These are phyloP conservation scores for Rhynchotus rufescens DNA, from an alignment of 2,797 vertebrate genomes.

Conservation along the genomic window DNA sequence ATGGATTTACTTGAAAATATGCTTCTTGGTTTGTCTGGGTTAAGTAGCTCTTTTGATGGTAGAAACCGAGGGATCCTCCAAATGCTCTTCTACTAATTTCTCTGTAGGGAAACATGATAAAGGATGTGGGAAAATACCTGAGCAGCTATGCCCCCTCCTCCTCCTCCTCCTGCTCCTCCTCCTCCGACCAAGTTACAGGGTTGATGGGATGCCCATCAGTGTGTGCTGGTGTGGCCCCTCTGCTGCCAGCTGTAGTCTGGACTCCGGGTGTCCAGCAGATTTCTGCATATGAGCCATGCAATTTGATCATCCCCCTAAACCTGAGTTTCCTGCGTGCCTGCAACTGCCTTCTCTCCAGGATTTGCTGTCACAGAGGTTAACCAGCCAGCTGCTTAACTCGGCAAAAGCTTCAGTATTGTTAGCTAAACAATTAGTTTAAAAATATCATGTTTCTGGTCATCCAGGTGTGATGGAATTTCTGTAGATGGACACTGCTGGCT, in stretches of 20 bases:
- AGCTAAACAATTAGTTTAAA: not conserved
- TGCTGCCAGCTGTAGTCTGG: not conserved
- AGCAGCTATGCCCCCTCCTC: too few species aligned
- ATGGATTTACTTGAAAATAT: not conserved
- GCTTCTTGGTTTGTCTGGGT: not conserved
- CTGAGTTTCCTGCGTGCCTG: not conserved
- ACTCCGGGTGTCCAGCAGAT: not conserved
- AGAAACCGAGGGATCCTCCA: not conserved
- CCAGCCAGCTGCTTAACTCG: not conserved
- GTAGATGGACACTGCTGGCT: accelerated
- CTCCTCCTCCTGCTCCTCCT: too few species aligned
- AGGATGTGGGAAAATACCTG: not conserved
- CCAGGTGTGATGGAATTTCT: not conserved
- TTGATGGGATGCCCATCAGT: not conserved
- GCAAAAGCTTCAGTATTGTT: not conserved
- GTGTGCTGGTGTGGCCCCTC: too few species aligned
- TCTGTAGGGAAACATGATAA: not conserved
- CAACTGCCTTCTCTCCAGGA: not conserved
- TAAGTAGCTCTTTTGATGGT: not conserved
- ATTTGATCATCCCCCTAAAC: not conserved
- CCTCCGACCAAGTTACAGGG: not conserved
- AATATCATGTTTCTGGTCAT: not conserved
- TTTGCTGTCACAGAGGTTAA: not conserved
- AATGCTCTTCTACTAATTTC: not conserved
- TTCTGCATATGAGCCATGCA: not conserved